phyloP scores from a whole-genome alignment of 2,113 vertebrate genomes.

The Choloepus hoffmanni region DNA sequence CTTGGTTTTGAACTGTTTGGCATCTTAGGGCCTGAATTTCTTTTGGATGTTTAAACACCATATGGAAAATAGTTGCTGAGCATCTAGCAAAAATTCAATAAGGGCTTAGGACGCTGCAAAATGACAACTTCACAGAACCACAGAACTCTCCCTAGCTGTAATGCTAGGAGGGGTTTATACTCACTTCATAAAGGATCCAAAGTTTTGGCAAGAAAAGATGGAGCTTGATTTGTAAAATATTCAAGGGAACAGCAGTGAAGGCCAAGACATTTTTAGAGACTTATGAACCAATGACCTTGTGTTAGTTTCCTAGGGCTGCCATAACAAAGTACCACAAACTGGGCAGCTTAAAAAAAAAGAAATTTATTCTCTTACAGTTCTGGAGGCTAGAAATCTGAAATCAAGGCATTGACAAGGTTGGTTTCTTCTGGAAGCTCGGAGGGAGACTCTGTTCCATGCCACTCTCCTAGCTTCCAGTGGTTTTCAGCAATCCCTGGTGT shows the following conservation, averaged over 20 bases:
- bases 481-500: too few relatives aligned
- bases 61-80: background rate
- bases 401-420: too few relatives aligned
- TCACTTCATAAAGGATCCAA: conserved; percentile 20
- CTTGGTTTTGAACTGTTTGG: background rate
- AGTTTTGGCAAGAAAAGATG: conserved; percentile 37
- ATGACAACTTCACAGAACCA: background rate
- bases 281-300: background rate
- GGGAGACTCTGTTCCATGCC: too few relatives aligned
- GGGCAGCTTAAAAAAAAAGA: too few relatives aligned
- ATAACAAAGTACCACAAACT: too few relatives aligned
- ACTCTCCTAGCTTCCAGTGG: too few relatives aligned
- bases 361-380: too few relatives aligned
- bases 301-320: too few relatives aligned
- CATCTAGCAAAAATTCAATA: conserved; percentile 42
- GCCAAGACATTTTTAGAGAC: conserved; percentile 36
- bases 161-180: background rate
- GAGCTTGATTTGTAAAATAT: conserved; percentile 16
- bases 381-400: too few relatives aligned
- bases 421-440: too few relatives aligned
- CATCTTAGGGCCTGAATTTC: conserved; percentile 27
- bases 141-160: background rate
- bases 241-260: background rate
- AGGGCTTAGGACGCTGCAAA: background rate
- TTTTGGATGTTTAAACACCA: conserved; percentile 2